These are phyloP conservation scores for Lepidocolaptes lacrymiger DNA, from an alignment of 2,797 vertebrate species.

Conservation along the genomic window DNA sequence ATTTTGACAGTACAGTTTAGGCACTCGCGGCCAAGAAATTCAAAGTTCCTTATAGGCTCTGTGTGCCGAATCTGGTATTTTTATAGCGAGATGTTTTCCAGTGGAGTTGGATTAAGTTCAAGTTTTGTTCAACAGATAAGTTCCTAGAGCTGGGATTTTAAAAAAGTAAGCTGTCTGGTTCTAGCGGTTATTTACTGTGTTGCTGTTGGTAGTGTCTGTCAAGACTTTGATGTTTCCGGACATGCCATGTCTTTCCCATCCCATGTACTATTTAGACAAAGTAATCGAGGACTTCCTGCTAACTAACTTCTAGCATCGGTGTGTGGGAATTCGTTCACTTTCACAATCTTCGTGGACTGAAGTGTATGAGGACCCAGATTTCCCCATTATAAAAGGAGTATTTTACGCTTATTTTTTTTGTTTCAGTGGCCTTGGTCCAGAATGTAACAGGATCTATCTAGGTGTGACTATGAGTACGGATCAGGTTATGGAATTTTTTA, in stretches of 20 bases:
- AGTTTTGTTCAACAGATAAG: not conserved
- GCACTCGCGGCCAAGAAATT: not conserved
- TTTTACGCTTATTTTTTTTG: not conserved
- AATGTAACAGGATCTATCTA: not conserved
- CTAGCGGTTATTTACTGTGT: fast-evolving
- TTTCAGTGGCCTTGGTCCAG: not conserved
- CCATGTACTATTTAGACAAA: not conserved
- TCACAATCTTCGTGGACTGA: not conserved
- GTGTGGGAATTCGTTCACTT: not conserved
- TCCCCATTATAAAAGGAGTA: not conserved
- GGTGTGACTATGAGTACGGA: not conserved
- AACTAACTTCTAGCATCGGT: not conserved
- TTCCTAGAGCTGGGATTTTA: not conserved
- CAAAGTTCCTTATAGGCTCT: not conserved
- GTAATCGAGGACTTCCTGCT: not conserved
- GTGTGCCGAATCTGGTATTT: not conserved
- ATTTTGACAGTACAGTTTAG: not conserved
- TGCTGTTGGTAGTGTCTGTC: not conserved
- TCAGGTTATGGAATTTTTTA: not conserved
- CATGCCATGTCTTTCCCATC: fast-evolving
- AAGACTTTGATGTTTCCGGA: not conserved
- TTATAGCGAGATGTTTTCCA: not conserved
- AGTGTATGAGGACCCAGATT: not conserved
- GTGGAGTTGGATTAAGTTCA: not conserved
- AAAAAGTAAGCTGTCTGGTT: not conserved